phyloP scores from a whole-genome alignment of 2,113 vertebrate genomes.

The Colinus virginianus region DNA sequence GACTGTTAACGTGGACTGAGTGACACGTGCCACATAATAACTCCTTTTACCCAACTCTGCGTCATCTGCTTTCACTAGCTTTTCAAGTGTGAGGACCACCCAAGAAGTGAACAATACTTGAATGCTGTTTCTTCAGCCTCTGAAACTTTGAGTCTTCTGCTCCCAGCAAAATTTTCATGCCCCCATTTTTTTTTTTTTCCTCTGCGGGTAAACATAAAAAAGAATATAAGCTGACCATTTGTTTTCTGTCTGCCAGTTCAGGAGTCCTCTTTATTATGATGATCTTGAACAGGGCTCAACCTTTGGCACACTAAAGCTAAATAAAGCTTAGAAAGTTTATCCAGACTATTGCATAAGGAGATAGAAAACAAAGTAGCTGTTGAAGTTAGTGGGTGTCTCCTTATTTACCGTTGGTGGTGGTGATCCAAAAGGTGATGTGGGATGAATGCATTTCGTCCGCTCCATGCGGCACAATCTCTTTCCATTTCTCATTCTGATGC shows the following conservation, averaged over 20 bases:
- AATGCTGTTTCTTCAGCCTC: neutral
- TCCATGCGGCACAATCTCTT: accelerated
- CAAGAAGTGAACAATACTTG: neutral
- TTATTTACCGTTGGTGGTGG: accelerated
- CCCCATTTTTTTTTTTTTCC: neutral
- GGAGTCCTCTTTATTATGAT: neutral
- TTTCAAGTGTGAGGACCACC: neutral
- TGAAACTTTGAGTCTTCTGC: neutral
- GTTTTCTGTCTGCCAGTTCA: neutral
- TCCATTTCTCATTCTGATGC: neutral
- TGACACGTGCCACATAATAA: neutral
- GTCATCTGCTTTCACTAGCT: neutral
- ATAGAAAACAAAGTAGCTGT: neutral
- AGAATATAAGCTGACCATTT: neutral
- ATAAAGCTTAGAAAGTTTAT: neutral
- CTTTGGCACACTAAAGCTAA: neutral
- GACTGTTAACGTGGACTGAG: neutral
- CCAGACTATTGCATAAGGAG: neutral
- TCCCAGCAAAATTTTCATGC: neutral
- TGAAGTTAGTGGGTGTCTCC: neutral
- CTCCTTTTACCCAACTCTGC: neutral
- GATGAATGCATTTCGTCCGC: neutral
- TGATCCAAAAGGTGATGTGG: neutral
- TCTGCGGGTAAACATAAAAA: neutral
- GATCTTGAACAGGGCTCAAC: neutral